Percentiles rank a stretch among this genome's conserved stretches.
Evolutionary conservation across 2,113 vertebrate genomes (phyloP).

Genomic region (Cyanoliseus patagonus): DNA sequence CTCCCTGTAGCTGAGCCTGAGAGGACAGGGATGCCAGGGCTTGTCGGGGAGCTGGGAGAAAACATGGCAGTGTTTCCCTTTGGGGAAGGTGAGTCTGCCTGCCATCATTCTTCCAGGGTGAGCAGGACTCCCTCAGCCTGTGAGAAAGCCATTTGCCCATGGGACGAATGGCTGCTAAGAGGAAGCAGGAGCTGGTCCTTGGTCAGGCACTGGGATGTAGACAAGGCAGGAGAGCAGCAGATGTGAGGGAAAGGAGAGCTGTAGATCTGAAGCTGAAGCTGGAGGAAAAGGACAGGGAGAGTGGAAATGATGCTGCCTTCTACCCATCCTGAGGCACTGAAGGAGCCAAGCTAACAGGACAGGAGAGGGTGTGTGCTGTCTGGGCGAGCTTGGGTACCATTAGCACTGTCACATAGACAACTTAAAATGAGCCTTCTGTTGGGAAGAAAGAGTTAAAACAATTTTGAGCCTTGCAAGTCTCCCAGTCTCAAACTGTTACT

Average conservation of each 20-base stretch:
- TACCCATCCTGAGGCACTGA: neutral
- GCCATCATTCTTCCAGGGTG: rapidly evolving
- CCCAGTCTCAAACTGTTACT: neutral
- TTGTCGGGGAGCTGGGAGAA: neutral
- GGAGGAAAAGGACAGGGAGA: neutral
- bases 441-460: neutral
- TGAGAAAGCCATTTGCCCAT: rapidly evolving
- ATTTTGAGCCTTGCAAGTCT: neutral
- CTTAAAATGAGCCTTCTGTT: neutral
- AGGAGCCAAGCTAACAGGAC: neutral
- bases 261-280: neutral
- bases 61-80: rapidly evolving
- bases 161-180: neutral
- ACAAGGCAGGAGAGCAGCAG: rapidly evolving
- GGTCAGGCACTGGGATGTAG: rapidly evolving
- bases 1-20: neutral
- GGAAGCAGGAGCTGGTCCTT: rapidly evolving
- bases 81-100: neutral
- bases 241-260: neutral
- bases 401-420: neutral
- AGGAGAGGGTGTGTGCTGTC: rapidly evolving
- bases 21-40: neutral
- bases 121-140: neutral
- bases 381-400: neutral
- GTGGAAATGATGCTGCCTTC: neutral